Evolutionary conservation across 2,888 invertebrate species (phyloP), one percentile per base, ranked within the genome.

Genomic region (Diloba caeruleocephala): DNA sequence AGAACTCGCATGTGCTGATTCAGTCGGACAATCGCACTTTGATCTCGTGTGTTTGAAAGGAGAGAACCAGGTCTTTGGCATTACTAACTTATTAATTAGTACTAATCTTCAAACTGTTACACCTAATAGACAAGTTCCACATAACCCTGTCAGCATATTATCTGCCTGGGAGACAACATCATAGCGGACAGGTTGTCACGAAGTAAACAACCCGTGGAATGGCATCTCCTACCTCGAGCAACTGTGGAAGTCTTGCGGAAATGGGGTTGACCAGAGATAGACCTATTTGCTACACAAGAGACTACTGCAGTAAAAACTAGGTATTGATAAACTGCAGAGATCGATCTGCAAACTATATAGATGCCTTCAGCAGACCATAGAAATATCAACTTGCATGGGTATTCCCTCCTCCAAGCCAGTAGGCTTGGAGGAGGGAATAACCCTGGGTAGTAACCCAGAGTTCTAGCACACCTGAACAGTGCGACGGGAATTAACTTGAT

Each of bases 331-430:
- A 39, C 37, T 26, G n/a, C 26, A 26, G 21, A 39, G 39, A 39
- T 28, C 28, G 28, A 28, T 39, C 28, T 8, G 31, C 19, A 41
- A 21, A 14, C 21, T 29, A 29, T 21, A 41, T 31, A 29, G 21
- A 41, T 21, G 29, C 41, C 31, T 31, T 41, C 21, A 31, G 41
- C 21, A 29, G 19, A 8, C 41, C 29, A 19, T 41, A 31, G 41
- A 9, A 39, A 2, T 8, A 39, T n/a, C 15, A 13, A 3, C 28
- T 39, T 2, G 39, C 39, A 9, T 39, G 39, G 19, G 19, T 19
- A 5, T 19, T 19, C 19, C 19, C 19, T 19, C 19, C 19, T 19
- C 19, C 19, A 2, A 19, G 19, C 19, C 5, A 3, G 19, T 5
- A 3, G 19, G n/a, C n/a, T n/a, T n/a, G n/a, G n/a, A n/a, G n/a